A percentile compares a stretch with the other conserved stretches of the same genome.
These are phyloP conservation scores for Stichodactyla helianthus DNA, from an alignment of 64 coral and sea anemone species.

Conservation along the genomic window DNA sequence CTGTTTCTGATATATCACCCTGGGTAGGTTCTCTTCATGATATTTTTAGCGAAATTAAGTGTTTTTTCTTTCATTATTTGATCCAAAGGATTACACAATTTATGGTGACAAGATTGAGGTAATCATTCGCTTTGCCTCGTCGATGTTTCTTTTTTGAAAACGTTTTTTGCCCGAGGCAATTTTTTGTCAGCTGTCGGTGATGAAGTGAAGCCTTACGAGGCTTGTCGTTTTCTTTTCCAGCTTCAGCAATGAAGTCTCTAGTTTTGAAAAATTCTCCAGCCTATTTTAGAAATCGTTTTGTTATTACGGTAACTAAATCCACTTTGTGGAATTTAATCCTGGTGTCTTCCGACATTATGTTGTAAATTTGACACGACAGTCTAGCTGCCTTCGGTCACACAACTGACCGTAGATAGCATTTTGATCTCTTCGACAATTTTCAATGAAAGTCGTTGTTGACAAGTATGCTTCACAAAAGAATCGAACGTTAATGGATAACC, in stretches of 20 bases:
- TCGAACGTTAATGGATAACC: not conserved
- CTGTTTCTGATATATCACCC: not conserved
- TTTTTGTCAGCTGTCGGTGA: not conserved
- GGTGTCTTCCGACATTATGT: not conserved
- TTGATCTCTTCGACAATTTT: not conserved
- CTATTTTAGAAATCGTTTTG: not conserved
- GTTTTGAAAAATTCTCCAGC: not conserved
- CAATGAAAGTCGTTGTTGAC: not conserved
- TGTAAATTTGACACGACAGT: not conserved
- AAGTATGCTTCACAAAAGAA: not conserved
- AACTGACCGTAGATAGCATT: not conserved
- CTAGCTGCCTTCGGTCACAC: not conserved
- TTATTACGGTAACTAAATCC: slow-evolving; percentile 1
- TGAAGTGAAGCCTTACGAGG: not conserved
- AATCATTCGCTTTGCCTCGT: not conserved
- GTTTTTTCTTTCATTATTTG: not conserved
- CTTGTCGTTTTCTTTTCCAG: not conserved
- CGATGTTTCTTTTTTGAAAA: not conserved
- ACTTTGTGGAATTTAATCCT: not conserved
- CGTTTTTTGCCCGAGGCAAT: not conserved
- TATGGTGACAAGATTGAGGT: not conserved
- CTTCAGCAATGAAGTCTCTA: not conserved
- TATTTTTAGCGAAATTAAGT: not conserved
- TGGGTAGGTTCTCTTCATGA: not conserved
- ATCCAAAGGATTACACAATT: not conserved